Evolutionary conservation across 1,140 invertebrate species (phyloP), one percentile per base, ranked within the genome.

Genomic region (Lutraria rhynchaena): DNA sequence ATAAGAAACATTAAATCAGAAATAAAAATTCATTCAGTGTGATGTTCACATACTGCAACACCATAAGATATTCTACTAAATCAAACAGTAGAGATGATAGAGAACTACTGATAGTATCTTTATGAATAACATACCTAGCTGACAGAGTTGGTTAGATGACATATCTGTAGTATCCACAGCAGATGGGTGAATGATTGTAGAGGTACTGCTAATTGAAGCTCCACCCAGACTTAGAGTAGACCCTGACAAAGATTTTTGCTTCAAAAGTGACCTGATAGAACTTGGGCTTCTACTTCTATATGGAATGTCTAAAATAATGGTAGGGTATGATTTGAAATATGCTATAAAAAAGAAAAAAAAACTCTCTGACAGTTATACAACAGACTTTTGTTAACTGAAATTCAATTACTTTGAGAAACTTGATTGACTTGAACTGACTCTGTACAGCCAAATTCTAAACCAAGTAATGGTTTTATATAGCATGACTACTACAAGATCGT

Each of bases 221-320:
- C 55, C 78, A 1, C 78, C 78, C 3, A 81, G 69, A 73, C 67
- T 73, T 29, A 24, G 17, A 3, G 69, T 81, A 2, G 78, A 81
- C 4, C 69, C 78, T 15, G 57, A 73, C 46, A 81, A 44, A 3
- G 78, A 81, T 29, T 74, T 81, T 69, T 81, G 67, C 27, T 35
- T 51, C n/a, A 81, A 41, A 15, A 81, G 46, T 7, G 69, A 65
- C 24, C 58, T 33, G 0, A 81, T 46, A 11, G 78, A 73, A 37
- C 57, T 73, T 13, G 78, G 78, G 29, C 78, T 81, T 57, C 78
- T 41, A 74, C 78, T 81, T 74, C 78, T 73, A 44, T 65, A 74
- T 37, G 69, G 46, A 7, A 81, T 22, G 24, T 81, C 78, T 81
- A 31, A 5, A 61, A 60, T 35, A 31, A 17, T 31, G 17, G 19